phyloP scores from a whole-genome alignment of 64 coral and sea anemone species.

The Anthopleura sola region DNA sequence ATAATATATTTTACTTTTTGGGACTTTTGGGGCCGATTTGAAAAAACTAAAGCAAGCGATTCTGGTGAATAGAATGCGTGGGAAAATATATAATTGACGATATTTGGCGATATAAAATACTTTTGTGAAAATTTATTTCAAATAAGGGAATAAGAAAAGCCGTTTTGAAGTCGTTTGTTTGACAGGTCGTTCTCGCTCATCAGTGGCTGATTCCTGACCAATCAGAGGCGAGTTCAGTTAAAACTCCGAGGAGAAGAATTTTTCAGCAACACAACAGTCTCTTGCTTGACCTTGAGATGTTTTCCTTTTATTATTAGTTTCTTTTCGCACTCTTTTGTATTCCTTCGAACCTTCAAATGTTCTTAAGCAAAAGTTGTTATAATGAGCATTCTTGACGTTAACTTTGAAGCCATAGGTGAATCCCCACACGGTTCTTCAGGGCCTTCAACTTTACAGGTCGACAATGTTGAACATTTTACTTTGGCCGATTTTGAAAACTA shows the following conservation, averaged over 20 bases:
- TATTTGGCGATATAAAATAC: neutral
- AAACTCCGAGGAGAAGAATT: neutral
- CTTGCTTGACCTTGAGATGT: neutral
- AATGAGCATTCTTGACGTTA: slow-evolving; percentile 14
- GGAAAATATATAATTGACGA: too few relatives aligned
- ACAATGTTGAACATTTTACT: neutral
- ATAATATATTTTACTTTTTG: neutral
- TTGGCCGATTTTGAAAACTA: slow-evolving; percentile 27
- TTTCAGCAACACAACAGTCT: neutral
- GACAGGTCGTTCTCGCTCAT: neutral
- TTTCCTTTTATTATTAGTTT: slow-evolving; percentile 4
- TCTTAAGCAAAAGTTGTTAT: neutral
- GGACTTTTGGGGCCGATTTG: too few relatives aligned
- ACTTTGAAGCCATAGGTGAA: neutral
- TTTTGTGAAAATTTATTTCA: neutral
- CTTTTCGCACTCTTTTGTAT: neutral
- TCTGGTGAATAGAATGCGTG: too few relatives aligned
- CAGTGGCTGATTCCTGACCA: slow-evolving; percentile 4
- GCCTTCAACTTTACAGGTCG: neutral
- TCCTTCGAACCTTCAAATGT: neutral
- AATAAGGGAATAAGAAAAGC: neutral
- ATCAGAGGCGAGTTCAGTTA: slow-evolving; percentile 1
- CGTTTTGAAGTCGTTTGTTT: neutral
- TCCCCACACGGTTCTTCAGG: neutral
- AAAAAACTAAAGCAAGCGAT: too few relatives aligned